A percentile compares a stretch with the other conserved stretches of the same genome.
Evolutionary conservation across 2,888 invertebrate species (phyloP).

Genomic region (Orthosia incerta): DNA sequence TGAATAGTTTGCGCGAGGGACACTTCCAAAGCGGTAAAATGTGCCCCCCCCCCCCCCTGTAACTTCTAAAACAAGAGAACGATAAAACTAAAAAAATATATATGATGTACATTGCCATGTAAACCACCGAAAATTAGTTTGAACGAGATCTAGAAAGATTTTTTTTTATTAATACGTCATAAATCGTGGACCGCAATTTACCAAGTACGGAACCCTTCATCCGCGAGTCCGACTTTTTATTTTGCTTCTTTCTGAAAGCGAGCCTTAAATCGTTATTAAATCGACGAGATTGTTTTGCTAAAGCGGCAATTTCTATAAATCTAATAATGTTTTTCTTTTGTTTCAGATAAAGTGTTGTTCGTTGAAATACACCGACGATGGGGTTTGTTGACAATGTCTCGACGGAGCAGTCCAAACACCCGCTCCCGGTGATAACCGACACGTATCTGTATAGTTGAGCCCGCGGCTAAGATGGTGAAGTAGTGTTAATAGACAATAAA

Average conservation of each 20-base stretch:
- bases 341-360: slow-evolving; percentile 80
- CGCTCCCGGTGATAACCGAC: slow-evolving; percentile 80
- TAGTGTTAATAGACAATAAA: slow-evolving; percentile 82
- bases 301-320: not conserved
- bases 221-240: too few relatives aligned
- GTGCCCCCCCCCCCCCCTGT: too few relatives aligned
- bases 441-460: slow-evolving; percentile 87
- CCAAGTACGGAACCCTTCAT: too few relatives aligned
- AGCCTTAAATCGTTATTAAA: not conserved
- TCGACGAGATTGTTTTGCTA: not conserved
- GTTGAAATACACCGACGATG: slow-evolving; percentile 75
- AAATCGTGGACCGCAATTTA: too few relatives aligned
- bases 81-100: too few relatives aligned
- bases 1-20: too few relatives aligned
- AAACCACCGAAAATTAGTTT: too few relatives aligned
- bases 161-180: too few relatives aligned
- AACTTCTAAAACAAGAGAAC: too few relatives aligned
- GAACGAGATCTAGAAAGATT: too few relatives aligned
- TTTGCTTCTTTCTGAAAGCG: slow-evolving; percentile 8
- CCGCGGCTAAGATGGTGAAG: slow-evolving; percentile 83
- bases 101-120: too few relatives aligned
- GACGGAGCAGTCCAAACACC: slow-evolving; percentile 76
- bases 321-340: slow-evolving; percentile 74
- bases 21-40: too few relatives aligned
- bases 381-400: slow-evolving; percentile 73